A percentile compares a stretch with the other conserved stretches of the same genome.
phyloP scores from a whole-genome alignment of 2,797 vertebrate species.

The Linurgus olivaceus region DNA sequence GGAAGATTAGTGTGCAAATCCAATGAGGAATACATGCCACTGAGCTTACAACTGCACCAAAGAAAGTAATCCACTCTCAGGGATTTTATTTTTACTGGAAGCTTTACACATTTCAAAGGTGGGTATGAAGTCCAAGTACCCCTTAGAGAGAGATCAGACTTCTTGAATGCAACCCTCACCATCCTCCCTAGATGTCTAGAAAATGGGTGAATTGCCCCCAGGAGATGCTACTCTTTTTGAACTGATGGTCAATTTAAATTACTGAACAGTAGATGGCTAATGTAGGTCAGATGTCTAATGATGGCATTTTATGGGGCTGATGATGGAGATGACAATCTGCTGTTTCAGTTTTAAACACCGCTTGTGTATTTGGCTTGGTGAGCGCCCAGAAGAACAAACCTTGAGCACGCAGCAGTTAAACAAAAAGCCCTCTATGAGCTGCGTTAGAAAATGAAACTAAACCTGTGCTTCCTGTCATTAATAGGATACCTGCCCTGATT shows the following conservation, averaged over 20 bases:
- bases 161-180: neutral
- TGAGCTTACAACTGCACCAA: neutral
- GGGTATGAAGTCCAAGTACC: neutral
- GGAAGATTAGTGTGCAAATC: constrained; percentile 2
- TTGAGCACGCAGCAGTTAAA: neutral
- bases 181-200: neutral
- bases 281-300: neutral
- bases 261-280: neutral
- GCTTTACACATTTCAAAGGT: constrained; percentile 27
- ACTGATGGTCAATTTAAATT: neutral
- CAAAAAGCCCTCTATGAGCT: neutral
- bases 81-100: constrained; percentile 37
- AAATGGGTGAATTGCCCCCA: neutral
- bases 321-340: neutral
- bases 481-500: neutral
- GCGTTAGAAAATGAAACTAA: neutral
- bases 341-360: neutral
- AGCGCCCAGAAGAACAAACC: neutral
- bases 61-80: neutral
- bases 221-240: neutral
- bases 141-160: neutral
- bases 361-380: neutral
- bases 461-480: neutral
- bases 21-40: neutral
- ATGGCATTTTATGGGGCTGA: neutral